A percentile compares a stretch with the other conserved stretches of the same genome.
phyloP scores from a whole-genome alignment of 53 echinoderm and acorn worm species.

The Patiria pectinifera region DNA sequence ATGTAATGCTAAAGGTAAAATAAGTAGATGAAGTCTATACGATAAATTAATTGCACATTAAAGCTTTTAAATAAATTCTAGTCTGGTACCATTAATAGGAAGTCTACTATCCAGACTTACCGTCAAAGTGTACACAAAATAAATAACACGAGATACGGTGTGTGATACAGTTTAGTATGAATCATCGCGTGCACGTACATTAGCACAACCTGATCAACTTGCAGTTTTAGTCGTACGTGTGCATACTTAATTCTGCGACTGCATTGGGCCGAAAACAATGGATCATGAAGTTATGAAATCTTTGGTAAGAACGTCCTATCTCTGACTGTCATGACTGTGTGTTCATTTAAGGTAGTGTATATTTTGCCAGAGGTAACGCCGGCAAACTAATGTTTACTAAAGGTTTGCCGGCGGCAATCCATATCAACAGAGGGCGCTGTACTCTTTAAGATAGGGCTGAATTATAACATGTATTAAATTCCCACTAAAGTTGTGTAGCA shows the following conservation, averaged over 20 bases:
- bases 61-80: neutral
- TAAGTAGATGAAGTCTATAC: neutral
- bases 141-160: no score
- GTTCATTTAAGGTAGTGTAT: no score
- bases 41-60: neutral
- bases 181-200: no score
- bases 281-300: conserved; percentile 22
- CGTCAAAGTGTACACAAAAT: neutral
- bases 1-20: neutral
- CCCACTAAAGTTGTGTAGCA: no score
- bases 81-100: neutral
- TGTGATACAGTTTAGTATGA: neutral
- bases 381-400: no score
- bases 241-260: neutral
- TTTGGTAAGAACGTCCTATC: neutral
- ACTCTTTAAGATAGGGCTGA: no score
- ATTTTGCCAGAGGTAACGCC: no score
- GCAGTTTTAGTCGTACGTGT: neutral
- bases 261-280: neutral
- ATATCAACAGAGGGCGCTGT: no score
- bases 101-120: neutral
- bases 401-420: no score
- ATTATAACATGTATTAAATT: no score
- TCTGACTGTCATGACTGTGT: no score
- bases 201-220: no score